Evolutionary conservation across 2,113 vertebrate species (phyloP).

Genomic region (Maccullochella peelii): DNA sequence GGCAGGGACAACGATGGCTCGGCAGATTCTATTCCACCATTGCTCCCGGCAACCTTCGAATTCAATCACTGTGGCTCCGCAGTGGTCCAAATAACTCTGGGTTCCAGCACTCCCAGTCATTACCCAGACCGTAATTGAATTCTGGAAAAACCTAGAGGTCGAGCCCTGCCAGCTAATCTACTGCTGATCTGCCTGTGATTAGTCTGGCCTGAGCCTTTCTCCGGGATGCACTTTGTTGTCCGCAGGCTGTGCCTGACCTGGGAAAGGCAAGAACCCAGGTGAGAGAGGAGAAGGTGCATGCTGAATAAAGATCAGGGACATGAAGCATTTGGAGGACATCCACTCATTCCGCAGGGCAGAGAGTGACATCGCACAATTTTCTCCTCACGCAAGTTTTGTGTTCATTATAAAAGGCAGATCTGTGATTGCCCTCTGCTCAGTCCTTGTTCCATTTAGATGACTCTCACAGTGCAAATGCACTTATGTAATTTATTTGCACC

Average conservation of each 20-base stretch:
- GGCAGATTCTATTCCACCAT: slow-evolving; percentile 64
- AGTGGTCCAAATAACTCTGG: slow-evolving; percentile 79
- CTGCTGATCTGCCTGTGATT: slow-evolving; percentile 82
- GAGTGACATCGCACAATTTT: slow-evolving; percentile 58
- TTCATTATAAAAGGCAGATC: slow-evolving; percentile 50
- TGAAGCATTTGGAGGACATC: slow-evolving; percentile 67
- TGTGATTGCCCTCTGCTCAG: slow-evolving; percentile 41
- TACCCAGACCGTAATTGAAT: slow-evolving; percentile 81
- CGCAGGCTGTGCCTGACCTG: slow-evolving; percentile 67
- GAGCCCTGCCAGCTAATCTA: slow-evolving; percentile 76
- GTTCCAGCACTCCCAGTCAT: slow-evolving; percentile 81
- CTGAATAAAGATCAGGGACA: slow-evolving; percentile 66
- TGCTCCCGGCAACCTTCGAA: slow-evolving; percentile 75
- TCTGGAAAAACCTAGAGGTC: slow-evolving; percentile 78
- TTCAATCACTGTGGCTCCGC: slow-evolving; percentile 78
- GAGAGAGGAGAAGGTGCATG: slow-evolving; percentile 52
- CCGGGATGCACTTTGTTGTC: slow-evolving; percentile 65
- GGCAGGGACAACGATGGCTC: slow-evolving; percentile 54
- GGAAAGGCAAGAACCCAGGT: slow-evolving; percentile 62
- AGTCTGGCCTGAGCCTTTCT: slow-evolving; percentile 70
- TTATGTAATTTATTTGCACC: slow-evolving; percentile 47
- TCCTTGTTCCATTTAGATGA: slow-evolving; percentile 15
- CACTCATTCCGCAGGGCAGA: slow-evolving; percentile 60
- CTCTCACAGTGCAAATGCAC: slow-evolving; percentile 16
- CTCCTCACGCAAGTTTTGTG: slow-evolving; percentile 44